Evolutionary conservation across 1,140 invertebrate genomes (phyloP).

Genomic region (Antheraea pernyi): DNA sequence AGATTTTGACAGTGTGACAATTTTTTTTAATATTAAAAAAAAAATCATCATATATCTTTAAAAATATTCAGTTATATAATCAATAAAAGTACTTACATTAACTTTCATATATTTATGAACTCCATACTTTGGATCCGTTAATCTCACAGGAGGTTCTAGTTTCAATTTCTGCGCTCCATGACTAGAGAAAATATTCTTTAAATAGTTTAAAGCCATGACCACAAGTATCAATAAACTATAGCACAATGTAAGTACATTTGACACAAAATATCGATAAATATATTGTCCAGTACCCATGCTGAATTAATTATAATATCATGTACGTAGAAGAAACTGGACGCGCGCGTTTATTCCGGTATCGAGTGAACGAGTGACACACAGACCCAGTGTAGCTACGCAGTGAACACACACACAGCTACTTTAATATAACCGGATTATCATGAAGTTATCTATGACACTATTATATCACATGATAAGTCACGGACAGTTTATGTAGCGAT

Average conservation of each 20-base stretch:
- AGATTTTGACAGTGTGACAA: too few species aligned
- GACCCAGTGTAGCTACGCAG: too few species aligned
- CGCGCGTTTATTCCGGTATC: too few species aligned
- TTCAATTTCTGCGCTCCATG: slow-evolving; percentile 44
- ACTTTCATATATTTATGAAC: slow-evolving; percentile 70
- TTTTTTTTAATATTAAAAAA: too few species aligned
- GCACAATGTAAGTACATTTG: slow-evolving; percentile 42
- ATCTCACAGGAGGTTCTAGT: slow-evolving; percentile 44
- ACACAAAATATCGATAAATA: slow-evolving; percentile 35
- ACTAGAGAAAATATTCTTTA: slow-evolving; percentile 55
- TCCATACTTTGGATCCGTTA: slow-evolving; percentile 68
- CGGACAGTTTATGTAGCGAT: too few species aligned
- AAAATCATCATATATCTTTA: too few species aligned
- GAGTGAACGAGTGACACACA: too few species aligned
- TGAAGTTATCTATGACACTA: too few species aligned
- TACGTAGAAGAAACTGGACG: too few species aligned
- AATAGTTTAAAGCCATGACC: slow-evolving; percentile 29
- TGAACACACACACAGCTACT: too few species aligned
- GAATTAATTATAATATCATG: slow-evolving; percentile 13
- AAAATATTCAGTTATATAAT: not conserved
- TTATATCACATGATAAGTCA: too few species aligned
- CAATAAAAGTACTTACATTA: slow-evolving; percentile 60
- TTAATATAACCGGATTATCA: too few species aligned
- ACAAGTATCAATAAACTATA: slow-evolving; percentile 24
- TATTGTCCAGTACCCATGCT: slow-evolving; percentile 38